These are phyloP conservation scores for Calidris pugnax DNA, from an alignment of 2,113 vertebrate species.

Conservation along the genomic window DNA sequence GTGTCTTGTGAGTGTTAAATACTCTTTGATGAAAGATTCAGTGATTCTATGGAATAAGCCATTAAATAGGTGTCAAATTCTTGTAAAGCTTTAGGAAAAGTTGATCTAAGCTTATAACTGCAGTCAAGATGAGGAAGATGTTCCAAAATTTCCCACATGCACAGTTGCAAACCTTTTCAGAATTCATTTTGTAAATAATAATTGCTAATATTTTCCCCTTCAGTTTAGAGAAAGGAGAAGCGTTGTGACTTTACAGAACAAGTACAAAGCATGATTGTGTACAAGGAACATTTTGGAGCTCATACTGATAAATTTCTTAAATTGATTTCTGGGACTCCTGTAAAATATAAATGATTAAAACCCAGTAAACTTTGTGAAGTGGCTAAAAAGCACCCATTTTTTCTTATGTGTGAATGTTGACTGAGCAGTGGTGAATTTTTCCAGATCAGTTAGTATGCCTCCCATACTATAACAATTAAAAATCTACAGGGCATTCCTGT, in stretches of 20 bases:
- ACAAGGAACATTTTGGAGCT: not conserved
- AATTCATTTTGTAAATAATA: not conserved
- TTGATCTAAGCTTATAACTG: not conserved
- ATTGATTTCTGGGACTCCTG: not conserved
- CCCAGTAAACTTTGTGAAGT: not conserved
- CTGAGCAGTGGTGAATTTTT: not conserved
- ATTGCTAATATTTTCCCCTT: not conserved
- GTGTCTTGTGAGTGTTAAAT: not conserved
- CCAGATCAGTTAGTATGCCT: not conserved
- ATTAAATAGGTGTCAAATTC: not conserved
- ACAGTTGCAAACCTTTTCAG: not conserved
- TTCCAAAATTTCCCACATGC: not conserved
- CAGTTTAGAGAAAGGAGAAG: not conserved
- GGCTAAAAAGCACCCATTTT: not conserved
- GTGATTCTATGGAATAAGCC: not conserved
- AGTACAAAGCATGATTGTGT: not conserved
- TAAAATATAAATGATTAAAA: not conserved
- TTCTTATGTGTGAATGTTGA: not conserved
- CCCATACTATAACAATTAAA: not conserved
- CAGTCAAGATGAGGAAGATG: not conserved
- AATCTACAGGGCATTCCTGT: not conserved
- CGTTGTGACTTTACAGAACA: not conserved
- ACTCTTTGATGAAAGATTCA: not conserved
- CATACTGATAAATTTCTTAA: not conserved
- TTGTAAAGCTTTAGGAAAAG: not conserved